Conservation (phyloP, 2,888 invertebrate species). For the Chironomus tentans region DNA sequence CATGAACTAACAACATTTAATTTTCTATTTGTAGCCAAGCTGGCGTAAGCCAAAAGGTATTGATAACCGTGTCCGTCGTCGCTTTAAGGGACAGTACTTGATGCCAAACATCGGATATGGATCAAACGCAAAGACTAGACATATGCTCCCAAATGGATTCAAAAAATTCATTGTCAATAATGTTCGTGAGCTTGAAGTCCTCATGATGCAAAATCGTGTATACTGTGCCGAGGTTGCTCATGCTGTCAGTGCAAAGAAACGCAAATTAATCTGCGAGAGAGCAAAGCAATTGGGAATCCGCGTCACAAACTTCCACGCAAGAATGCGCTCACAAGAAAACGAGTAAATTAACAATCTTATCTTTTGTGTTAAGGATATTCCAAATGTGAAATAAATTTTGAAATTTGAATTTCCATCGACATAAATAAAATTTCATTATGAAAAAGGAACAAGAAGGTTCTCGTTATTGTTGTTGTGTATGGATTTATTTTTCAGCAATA, state of each 20-base stretch:
- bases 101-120: conserved; percentile 99
- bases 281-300: conserved; percentile 93
- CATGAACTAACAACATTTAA: conserved; percentile 25
- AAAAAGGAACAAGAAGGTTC: too few species aligned
- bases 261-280: conserved; percentile 91
- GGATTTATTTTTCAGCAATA: too few species aligned
- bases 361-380: neutral
- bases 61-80: conserved; percentile 97
- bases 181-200: conserved; percentile 87
- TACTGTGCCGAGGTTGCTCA: conserved; percentile 98
- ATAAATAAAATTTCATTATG: too few species aligned
- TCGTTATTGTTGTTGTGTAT: too few species aligned
- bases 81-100: conserved; percentile 97
- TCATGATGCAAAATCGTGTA: conserved; percentile 97
- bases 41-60: conserved; percentile 99
- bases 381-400: neutral
- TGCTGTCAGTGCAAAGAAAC: conserved; percentile 94
- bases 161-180: conserved; percentile 90
- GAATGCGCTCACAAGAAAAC: conserved; percentile 96
- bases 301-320: conserved; percentile 92
- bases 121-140: conserved; percentile 85
- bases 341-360: conserved; percentile 57
- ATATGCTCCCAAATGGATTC: conserved; percentile 97
- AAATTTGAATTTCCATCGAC: neutral
- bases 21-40: conserved; percentile 57